Evolutionary conservation across 2,888 invertebrate genomes (phyloP), one percentile per base, ranked within the genome.

Genomic region (Willowsia nigromaculata): DNA sequence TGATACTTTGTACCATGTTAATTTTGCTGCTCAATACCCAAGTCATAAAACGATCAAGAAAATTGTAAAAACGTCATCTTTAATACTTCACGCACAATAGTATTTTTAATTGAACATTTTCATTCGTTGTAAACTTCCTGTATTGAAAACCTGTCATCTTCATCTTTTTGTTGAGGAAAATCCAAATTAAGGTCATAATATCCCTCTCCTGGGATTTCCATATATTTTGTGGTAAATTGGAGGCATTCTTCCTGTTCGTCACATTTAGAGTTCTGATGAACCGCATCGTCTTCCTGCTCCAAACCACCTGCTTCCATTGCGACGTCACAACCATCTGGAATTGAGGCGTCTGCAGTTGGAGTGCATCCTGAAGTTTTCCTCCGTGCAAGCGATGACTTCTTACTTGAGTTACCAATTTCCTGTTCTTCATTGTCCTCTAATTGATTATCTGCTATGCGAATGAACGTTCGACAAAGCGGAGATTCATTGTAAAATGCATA

Each of bases 401-500:
- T 59, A 1, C 18, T 0, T 37, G 37, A 9, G 9, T 37, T 3
- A 22, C 56, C 3, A 4, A 18, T 15, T n/a, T 37, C 68, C 18
- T 68, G 68, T 1, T 68, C 62, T n/a, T 62, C 62, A 11, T 30
- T 30, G 15, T 33, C 13, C 0, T 30, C 37, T 37, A 1, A 33
- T 4, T 37, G 13, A 65, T n/a, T n/a, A 30, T 62, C 30, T 62
- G 15, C 5, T 9, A 68, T 40, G 2, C 18, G 68, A 18, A 33
- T 40, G 40, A 18, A 40, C 9, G 30, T 27, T n/a, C 3, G 68
- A 1, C 47, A 11, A 9, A 47, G 3, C 3, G 40, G 11, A 40
- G 81, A 22, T 0, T 59, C 53, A 33, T 62, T 56, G 47, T 62
- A 65, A 22, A 81, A 43, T 43, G 43, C 83, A 0, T 83, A 68